Evolutionary conservation across 2,113 vertebrate species (phyloP), one percentile per base, ranked within the genome.

Genomic region (Notothenia rossii): DNA sequence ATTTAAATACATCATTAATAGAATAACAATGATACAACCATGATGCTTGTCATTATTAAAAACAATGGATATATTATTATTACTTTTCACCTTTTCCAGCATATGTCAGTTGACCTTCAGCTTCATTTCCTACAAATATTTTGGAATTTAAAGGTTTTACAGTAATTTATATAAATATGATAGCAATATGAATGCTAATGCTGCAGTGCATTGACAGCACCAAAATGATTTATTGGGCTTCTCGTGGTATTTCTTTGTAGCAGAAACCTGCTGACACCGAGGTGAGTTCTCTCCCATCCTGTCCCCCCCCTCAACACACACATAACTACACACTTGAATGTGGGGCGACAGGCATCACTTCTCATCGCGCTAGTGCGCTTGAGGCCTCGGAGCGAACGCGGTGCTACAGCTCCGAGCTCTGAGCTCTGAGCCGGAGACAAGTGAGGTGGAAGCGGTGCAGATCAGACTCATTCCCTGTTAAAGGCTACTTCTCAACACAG

Each of bases 341-440:
- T 78, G 58, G 68, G 74, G 45, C 36, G 90, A 92, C 83, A 88
- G 73, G 75, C 79, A 89, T 96, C 93, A 88, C 89, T 91, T 94
- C 79, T 54, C 70, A 78, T 89, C 88, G 66, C 62, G 62, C 84
- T 87, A 53, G 45, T 78, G 77, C 75, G 43, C 83, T 63, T 87
- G 88, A 93, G 70, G 87, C 86, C 56, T 55, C 61, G 73, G 70
- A 84, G 69, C 10, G 53, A 90, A 87, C 49, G 0, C 83, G 62
- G 85, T 64, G 40, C 69, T 91, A 50, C 77, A 79, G 83, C 74
- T 77, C 87, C 49, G 77, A 84, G 86, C 53, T 75, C 77, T 62
- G 75, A 87, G 83, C 53, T 75, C 77, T 62, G 75, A 87, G 83
- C 76, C 12, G 58, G 72, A 15, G 63, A 64, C 76, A 82, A 90